Evolutionary conservation across 2,888 invertebrate species (phyloP).

Genomic region (Iselma pallidipennis): DNA sequence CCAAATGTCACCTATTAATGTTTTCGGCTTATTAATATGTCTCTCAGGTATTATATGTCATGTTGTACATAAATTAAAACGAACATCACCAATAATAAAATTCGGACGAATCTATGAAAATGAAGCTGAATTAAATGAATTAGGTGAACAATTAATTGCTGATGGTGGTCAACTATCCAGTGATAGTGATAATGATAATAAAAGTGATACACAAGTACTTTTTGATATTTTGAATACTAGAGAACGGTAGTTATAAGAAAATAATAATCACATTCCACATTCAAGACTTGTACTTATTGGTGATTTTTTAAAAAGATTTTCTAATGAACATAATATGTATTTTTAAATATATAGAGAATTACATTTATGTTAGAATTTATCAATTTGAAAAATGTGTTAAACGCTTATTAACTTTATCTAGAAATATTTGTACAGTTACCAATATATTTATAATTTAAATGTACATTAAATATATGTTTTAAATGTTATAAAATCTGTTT

Average conservation of each 20-base stretch:
- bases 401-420: not conserved
- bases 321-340: no score
- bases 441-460: not conserved
- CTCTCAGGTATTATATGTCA: conserved; percentile 86
- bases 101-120: conserved; percentile 36
- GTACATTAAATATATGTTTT: not conserved
- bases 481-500: not conserved
- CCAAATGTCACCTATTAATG: conserved; percentile 78
- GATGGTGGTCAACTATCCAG: conserved; percentile 32
- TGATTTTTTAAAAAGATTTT: no score
- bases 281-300: not conserved
- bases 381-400: not conserved
- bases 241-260: conserved; percentile 45
- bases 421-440: not conserved
- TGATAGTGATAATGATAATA: conserved; percentile 47
- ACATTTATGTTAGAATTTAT: not conserved
- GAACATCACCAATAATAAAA: conserved; percentile 22
- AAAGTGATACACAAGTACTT: conserved; percentile 58
- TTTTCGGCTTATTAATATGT: conserved; percentile 83
- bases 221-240: conserved; percentile 57
- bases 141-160: conserved; percentile 45
- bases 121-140: conserved; percentile 41
- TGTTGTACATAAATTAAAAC: conserved; percentile 70
- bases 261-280: not conserved
- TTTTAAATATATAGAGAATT: no score